Evolutionary conservation across 2,113 vertebrate genomes (phyloP).

Genomic region (Pluvianellus socialis): DNA sequence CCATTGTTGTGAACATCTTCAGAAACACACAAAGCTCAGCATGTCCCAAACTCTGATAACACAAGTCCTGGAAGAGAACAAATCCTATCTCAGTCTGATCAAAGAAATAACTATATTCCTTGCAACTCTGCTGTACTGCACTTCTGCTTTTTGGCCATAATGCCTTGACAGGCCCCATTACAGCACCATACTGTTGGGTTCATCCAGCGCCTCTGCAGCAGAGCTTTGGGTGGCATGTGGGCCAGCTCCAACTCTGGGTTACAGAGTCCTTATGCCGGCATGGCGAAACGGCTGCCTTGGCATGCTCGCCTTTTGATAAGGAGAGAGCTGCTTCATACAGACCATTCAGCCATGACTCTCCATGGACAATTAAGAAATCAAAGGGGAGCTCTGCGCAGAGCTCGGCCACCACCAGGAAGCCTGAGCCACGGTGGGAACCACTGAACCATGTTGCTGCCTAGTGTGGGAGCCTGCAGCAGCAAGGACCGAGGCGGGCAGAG

Average conservation of each 20-base stretch:
- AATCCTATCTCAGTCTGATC: not conserved
- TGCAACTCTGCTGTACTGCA: not conserved
- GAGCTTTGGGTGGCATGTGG: not conserved
- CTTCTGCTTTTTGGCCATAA: not conserved
- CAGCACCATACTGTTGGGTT: not conserved
- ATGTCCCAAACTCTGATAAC: not conserved
- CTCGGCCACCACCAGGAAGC: not conserved
- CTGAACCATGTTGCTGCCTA: not conserved
- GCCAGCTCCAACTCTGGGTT: not conserved
- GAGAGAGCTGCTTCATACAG: not conserved
- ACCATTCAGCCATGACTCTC: not conserved
- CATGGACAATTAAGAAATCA: not conserved
- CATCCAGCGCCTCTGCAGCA: not conserved
- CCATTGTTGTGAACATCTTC: not conserved
- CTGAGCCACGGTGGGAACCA: not conserved
- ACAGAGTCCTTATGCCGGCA: not conserved
- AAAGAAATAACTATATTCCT: slow-evolving; percentile 5
- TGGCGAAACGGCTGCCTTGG: not conserved
- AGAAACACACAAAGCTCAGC: not conserved
- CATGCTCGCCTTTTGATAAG: not conserved
- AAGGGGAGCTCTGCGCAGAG: not conserved
- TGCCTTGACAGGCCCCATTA: not conserved
- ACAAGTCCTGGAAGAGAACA: not conserved
- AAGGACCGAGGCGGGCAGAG: not conserved
- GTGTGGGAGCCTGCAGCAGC: not conserved